Base-by-base conservation (phyloP, 2,888 invertebrate species). In the Apamea anceps region DNA sequence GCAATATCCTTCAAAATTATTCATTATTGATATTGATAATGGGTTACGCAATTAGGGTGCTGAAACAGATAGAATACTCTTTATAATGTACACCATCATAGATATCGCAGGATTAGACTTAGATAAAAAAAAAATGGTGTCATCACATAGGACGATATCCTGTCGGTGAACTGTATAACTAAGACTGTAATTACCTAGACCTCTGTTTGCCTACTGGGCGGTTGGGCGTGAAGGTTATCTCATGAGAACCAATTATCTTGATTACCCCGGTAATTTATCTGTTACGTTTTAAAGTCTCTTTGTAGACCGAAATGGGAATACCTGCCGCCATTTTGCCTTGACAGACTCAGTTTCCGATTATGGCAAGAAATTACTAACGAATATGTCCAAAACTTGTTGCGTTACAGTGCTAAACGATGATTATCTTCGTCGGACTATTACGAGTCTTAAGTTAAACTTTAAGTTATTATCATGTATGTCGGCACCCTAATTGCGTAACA, bases 351-450 rank as follows among this genome's bases (percentile, higher is more conserved):
- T 72, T 82, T 75, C 75, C 68, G 18, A 72, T 54, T 88, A 85
- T 72, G 82, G 79, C 70, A 62, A 68, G 70, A 85, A 77, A 86
- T 80, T 79, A 76, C 65, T 65, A 62, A 51, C 71, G 42, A 76
- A 84, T 80, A 80, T 81, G 60, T 66, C 72, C 76, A 57, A 81
- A 84, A 73, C 66, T 3, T 37, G 42, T 57, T 57, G 18, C 45
- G 32, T 28, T 32, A n/a, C 32, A 6, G 18, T 32, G 67, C 6
- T 54, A 15, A 76, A 48, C 7, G 32, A 45, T 62, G 7, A 62
- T 70, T 62, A 66, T 62, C 4, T 62, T 15, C 7, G n/a, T 37
- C 21, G 25, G 45, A 54, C 60, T 75, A 60, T 37, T 54, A 57
- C 21, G 54, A 15, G 65, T 48, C 32, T 72, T 79, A 45, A 62